Evolutionary conservation across 2,113 vertebrate genomes (phyloP).

Genomic region (Baryphthengus martii): DNA sequence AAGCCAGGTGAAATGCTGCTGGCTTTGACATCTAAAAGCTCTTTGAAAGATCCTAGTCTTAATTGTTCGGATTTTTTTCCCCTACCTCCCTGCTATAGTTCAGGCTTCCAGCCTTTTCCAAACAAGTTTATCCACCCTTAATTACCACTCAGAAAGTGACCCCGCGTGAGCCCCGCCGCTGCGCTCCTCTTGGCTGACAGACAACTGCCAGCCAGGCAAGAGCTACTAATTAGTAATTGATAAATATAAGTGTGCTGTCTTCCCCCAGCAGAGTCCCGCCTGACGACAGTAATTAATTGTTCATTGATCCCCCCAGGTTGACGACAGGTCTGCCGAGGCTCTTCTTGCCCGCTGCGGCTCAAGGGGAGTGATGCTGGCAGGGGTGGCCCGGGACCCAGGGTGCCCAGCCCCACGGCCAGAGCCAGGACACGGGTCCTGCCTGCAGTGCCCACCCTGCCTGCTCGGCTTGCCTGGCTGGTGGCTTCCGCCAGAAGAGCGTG

Average conservation of each 20-base stretch:
- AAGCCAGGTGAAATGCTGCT: not conserved
- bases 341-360: not conserved
- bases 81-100: not conserved
- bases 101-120: not conserved
- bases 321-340: not conserved
- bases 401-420: not conserved
- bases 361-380: not conserved
- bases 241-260: slow-evolving; percentile 62
- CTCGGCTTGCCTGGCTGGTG: not conserved
- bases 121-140: slow-evolving; percentile 69
- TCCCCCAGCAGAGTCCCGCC: slow-evolving; percentile 29
- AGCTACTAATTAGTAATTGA: slow-evolving; percentile 67
- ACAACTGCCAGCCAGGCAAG: slow-evolving; percentile 67
- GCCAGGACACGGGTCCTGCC: not conserved
- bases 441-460: not conserved
- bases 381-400: not conserved
- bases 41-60: not conserved
- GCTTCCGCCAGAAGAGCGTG: not conserved
- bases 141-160: not conserved
- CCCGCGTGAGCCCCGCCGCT: not conserved
- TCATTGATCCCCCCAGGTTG: slow-evolving; percentile 36
- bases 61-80: not conserved
- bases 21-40: not conserved
- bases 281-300: slow-evolving; percentile 72
- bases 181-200: slow-evolving; percentile 8